Conservation (phyloP, 2,113 vertebrate species). For the Microcebus jonahi region DNA sequence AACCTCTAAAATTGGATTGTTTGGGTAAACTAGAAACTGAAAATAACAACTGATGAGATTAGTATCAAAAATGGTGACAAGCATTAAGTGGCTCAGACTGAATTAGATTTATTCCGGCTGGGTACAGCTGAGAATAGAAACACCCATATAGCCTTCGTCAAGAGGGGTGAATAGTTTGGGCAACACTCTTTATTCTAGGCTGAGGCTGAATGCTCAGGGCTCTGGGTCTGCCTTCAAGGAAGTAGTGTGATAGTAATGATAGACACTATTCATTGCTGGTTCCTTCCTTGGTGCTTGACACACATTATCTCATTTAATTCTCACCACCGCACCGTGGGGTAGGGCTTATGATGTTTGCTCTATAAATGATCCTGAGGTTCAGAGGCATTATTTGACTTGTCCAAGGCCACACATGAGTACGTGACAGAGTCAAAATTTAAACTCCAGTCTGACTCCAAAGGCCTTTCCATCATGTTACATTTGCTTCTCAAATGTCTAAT, state of each 20-base stretch:
- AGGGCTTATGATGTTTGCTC: not conserved
- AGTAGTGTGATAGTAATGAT: not conserved
- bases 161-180: not conserved
- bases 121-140: constrained; percentile 3
- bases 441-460: not conserved
- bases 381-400: not conserved
- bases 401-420: not conserved
- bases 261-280: not conserved
- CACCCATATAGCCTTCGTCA: not conserved
- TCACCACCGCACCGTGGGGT: not conserved
- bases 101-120: constrained; percentile 31
- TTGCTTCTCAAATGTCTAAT: not conserved
- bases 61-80: constrained; percentile 59
- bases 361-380: not conserved
- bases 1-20: constrained; percentile 58
- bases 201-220: not conserved
- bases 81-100: constrained; percentile 47
- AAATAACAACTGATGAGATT: constrained; percentile 71
- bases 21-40: constrained; percentile 73
- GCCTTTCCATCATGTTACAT: not conserved
- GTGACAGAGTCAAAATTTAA: not conserved
- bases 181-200: not conserved
- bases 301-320: not conserved
- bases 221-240: not conserved
- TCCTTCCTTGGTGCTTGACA: not conserved